Evolutionary conservation across 2,113 vertebrate species (phyloP), one percentile per base, ranked within the genome.

Genomic region (Gobius niger): DNA sequence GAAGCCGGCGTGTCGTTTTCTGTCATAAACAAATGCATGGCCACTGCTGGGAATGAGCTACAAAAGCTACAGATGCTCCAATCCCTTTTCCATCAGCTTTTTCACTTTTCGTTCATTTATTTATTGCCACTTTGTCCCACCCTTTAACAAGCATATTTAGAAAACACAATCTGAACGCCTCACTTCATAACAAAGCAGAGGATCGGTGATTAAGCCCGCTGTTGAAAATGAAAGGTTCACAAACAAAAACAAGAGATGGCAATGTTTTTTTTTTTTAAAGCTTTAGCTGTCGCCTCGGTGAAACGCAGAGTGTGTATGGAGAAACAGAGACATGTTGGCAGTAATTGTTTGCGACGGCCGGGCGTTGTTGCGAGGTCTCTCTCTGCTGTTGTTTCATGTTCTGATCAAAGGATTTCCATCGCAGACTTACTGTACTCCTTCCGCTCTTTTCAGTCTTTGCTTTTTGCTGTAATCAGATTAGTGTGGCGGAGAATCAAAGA

Each of bases 341-440:
- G 80, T 86, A 88, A 90, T 85, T 81, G 85, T 85, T 71, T 85
- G 71, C 81, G 75, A 85, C 76, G 47, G 85, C 69, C 78, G 81
- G 77, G 57, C 82, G 77, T 84, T 84, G 67, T 78, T 70, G 65
- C 15, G 13, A 64, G 75, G 73, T 69, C 54, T 75, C 49, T 73
- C 73, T 70, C 72, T 67, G 67, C 44, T 19, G 59, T 77, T 81
- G 80, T 88, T 81, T 80, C 63, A 62, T 82, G 77, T 75, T 63
- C 63, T 62, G 71, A 84, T 88, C 83, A 89, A 87, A 88, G 80
- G 65, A 72, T 76, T 85, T 76, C 41, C 82, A 67, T 74, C 57
- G 46, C 71, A 40, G 19, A 70, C 50, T 69, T 79, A 74, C 47
- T 64, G 52, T 63, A 61, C 46, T 51, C 47, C 60, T 60, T 16